Evolutionary conservation across 2,888 invertebrate species (phyloP).

Genomic region (Orchesella flavescens): DNA sequence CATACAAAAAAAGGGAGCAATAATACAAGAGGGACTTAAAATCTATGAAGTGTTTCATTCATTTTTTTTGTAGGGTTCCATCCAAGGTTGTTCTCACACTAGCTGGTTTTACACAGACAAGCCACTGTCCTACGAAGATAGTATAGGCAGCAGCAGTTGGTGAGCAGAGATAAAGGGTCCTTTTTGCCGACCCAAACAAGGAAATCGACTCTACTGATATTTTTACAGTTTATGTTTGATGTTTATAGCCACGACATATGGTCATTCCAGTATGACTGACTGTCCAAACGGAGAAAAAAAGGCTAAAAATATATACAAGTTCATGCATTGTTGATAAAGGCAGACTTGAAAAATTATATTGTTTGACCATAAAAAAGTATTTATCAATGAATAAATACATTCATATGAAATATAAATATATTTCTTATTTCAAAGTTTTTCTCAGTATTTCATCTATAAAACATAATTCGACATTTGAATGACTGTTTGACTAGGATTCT

Average conservation of each 20-base stretch:
- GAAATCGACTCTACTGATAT: slow-evolving; percentile 25
- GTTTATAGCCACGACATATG: neutral
- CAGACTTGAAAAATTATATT: no score
- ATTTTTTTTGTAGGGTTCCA: slow-evolving; percentile 53
- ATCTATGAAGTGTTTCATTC: slow-evolving; percentile 56
- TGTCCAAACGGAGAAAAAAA: neutral
- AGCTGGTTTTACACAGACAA: slow-evolving; percentile 41
- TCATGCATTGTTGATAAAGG: neutral
- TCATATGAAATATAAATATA: neutral
- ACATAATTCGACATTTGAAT: slow-evolving; percentile 1
- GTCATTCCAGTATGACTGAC: neutral
- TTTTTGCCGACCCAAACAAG: slow-evolving; percentile 45
- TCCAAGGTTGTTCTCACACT: slow-evolving; percentile 56
- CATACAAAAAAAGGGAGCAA: neutral
- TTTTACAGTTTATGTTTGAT: neutral
- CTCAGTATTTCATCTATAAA: neutral
- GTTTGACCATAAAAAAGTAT: neutral
- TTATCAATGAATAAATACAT: slow-evolving; percentile 20
- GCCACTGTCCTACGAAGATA: slow-evolving; percentile 5
- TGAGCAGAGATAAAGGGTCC: slow-evolving; percentile 47
- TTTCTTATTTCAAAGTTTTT: neutral
- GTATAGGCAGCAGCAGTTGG: slow-evolving; percentile 46
- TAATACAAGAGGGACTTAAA: slow-evolving; percentile 44
- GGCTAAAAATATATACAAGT: neutral
- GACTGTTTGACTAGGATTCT: slow-evolving; percentile 40